Base-by-base conservation (phyloP, 2,113 vertebrate genomes). In the Catharus fuscescens region DNA sequence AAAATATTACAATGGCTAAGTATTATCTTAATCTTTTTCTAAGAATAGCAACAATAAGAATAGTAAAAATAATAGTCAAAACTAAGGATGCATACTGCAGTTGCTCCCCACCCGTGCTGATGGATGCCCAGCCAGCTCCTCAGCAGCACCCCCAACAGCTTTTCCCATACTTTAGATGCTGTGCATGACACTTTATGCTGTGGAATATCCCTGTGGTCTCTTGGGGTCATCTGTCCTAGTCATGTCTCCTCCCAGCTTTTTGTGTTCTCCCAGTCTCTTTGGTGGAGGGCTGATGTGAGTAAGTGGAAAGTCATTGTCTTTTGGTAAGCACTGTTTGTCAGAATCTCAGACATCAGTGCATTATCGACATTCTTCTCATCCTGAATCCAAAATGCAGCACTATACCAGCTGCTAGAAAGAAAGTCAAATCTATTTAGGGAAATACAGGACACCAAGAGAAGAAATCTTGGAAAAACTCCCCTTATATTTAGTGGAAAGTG, bases 21-120 rank as follows among this genome's bases (percentile, higher is more conserved):
- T 59, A 66, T 32, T 64, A 31, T 42, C 59, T 80, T 70, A 14
- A 48, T 69, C 9, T 76, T 4, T 25, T 66, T 10, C 44, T 7
- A 47, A 34, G 3, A 47, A 47, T 6, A 44, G 9, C 1, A 62
- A 56, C 1, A 42, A 29, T 0, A 50, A 59, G 5, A 24, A 54
- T 28, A 26, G 18, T 5, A 56, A 32, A 5, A 70, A n/a, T 12
- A 44, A 19, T 16, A n/a, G 32, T 19, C 7, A 34, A 34, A 77
- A n/a, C 23, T n/a, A 44, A 40, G 32, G 5, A 36, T 38, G 4
- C 9, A 25, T 25, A 21, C 5, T 4, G 8, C 12, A 32, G 9
- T 32, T 77, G 7, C 48, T 69, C 18, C 42, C 21, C 9, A 36
- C 14, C 6, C 3, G 2, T 1, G 1, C 3, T 40, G 32, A 45